Base-by-base conservation (phyloP, 2,888 invertebrate species). In the Agonopterix subpropinquella region DNA sequence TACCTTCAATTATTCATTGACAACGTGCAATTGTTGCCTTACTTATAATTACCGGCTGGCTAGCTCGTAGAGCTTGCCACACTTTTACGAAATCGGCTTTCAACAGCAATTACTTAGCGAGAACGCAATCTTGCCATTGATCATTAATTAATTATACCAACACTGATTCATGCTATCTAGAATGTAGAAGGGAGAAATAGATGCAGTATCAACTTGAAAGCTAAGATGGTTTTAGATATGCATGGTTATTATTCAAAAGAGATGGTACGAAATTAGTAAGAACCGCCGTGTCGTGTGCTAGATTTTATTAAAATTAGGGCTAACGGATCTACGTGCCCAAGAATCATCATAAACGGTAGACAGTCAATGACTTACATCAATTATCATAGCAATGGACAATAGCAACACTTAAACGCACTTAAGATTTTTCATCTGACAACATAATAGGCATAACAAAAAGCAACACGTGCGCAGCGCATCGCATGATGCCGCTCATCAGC, bases 1-100 rank as follows among this genome's bases (percentile, higher is more conserved):
- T 79, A 80, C 75, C 74, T 60, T 67, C 69, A 75, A 80, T 82
- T 83, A 82, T 58, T 63, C 62, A 75, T 73, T 73, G 77, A 75
- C 76, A 80, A 66, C 73, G 62, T 73, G 72, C 79, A 80, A 83
- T 82, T 81, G 77, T 77, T 68, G 58, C 59, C 61, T 69, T 69
- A 61, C 55, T 59, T 53, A 55, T 67, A 77, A 76, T 73, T 71
- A 61, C 62, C 49, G 44, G 47, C 53, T 62, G 55, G 53, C 53
- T 59, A 61, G 48, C 44, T 28, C 49, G 56, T 53, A 55, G 50
- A 54, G 59, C 53, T 64, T 58, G 58, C 59, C 53, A 63, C 60
- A 66, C 56, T 67, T 71, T 71, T 71, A 66, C 64, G 63, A 73
- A 71, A 73, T 71, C 62, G 49, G 49, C 64, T 67, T 67, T 70